Base-by-base conservation (phyloP, 2,797 vertebrate species). In the Oreortyx pictus region DNA sequence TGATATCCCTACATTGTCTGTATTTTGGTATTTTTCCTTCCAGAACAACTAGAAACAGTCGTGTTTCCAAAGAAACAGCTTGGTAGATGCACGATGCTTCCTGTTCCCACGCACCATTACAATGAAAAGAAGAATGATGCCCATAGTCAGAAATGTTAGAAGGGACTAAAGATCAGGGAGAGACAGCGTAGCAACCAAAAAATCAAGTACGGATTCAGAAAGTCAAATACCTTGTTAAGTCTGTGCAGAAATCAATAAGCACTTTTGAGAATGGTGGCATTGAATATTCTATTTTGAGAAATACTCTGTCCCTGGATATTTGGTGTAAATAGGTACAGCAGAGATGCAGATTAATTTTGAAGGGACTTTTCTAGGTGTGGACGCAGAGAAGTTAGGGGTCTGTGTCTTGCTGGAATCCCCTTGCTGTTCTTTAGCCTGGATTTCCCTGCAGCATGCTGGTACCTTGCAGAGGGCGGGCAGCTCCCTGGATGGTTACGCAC, bases 221-320 rank as follows among this genome's bases (percentile, higher is more conserved):
- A 94, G 94, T 90, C 86, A 94, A 93, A 93, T 88, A 92, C 35
- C 91, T 93, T 94, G 92, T 96, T 95, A 94, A 67, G 43, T 77
- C 82, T 33, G 47, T 73, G 74, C 79, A 91, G 89, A 94, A 94
- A 96, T 97, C 95, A 94, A 92, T 96, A 90, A 79, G 72, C 72
- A 54, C 91, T 95, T 92, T 93, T 73, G 82, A 85, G 86, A 81
- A 83, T 31, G 89, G 54, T 54, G 66, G 31, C 83, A 85, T 87
- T 50, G 82, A 95, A 72, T 50, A 39, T 88, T 93, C 88, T 94
- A 71, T 94, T 96, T 94, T 85, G 77, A 96, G 88, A 93, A 95
- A 83, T 91, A 82, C 23, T 64, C 50, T 71, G 3, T 89, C 76
- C 74, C 72, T 88, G 71, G 65, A 74, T 86, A 85, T 79, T 11